Base-by-base conservation (phyloP, 2,888 invertebrate genomes). In the Meteorus cinctellus region DNA sequence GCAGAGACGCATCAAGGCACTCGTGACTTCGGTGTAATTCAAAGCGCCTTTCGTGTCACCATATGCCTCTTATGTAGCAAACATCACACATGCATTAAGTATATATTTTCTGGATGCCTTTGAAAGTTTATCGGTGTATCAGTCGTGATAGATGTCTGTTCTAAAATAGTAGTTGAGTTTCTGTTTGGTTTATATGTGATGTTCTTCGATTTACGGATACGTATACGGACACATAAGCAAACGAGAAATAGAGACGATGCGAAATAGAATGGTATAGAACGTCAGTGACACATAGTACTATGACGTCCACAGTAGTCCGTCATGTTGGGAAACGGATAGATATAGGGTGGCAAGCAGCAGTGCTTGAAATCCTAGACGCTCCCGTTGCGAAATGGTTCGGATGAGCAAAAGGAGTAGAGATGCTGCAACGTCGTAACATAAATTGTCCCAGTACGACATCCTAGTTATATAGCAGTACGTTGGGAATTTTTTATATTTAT, bases 351-450 rank as follows among this genome's bases (percentile, higher is more conserved):
- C 65, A 69, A 67, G 76, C 75, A 75, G 75, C 75, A 79, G 66
- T 78, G 82, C 81, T 84, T 82, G 85, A 83, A 85, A 85, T 81
- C 79, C 81, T 83, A 84, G 85, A 84, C 82, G 83, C 83, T 83
- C 81, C 79, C 80, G 78, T 83, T 82, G 80, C 81, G 81, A 81
- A 82, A 82, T 81, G 81, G 80, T 82, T 84, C 84, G 79, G 78
- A 84, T 82, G 82, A 81, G 81, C 82, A 83, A 83, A 84, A 83
- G 81, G 82, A 82, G 80, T 80, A 74, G 63, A 67, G 72, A 76
- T 63, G 77, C 79, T 80, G 79, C 12, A 31, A 69, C 73, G 51
- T 76, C 69, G 63, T 75, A 71, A 67, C 72, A 70, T 69, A 69
- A 71, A 78, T 74, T 72, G 76, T 72, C 76, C 45, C 29, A 45